Evolutionary conservation across 2,113 vertebrate species (phyloP).

Genomic region (Phalacrocorax pelagicus): DNA sequence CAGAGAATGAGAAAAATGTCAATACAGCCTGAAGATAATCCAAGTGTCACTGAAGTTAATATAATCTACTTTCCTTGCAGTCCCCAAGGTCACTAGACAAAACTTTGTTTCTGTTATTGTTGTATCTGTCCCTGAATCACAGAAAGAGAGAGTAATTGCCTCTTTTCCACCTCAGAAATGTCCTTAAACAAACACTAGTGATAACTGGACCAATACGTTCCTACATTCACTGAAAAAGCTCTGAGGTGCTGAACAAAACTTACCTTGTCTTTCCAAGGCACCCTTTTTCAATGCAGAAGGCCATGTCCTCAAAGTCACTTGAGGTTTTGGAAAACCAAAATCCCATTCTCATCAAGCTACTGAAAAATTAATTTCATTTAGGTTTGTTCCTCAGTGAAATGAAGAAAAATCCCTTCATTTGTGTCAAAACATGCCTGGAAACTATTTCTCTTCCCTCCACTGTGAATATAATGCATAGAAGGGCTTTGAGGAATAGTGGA

Average conservation of each 20-base stretch:
- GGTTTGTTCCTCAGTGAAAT: background rate
- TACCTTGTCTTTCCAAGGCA: background rate
- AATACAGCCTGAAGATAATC: background rate
- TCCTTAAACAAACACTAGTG: background rate
- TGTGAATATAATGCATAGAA: background rate
- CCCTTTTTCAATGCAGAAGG: background rate
- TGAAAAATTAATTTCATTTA: background rate
- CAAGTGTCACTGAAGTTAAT: background rate
- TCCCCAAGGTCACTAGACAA: background rate
- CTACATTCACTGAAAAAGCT: background rate
- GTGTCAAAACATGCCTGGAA: background rate
- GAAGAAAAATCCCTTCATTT: background rate
- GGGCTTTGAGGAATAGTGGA: background rate
- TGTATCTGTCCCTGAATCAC: background rate
- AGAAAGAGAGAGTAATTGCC: background rate
- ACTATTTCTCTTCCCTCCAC: background rate
- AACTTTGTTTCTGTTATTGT: background rate
- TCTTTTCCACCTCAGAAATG: background rate
- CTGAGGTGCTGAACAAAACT: background rate
- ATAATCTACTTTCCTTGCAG: background rate
- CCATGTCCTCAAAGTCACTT: background rate
- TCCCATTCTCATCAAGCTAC: background rate
- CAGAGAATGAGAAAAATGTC: constrained; percentile 16
- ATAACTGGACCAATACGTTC: background rate
- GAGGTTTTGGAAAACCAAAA: constrained; percentile 9